These are phyloP conservation scores for Strigamia transsilvanica DNA, from an alignment of 2,888 invertebrate genomes.

Conservation along the genomic window DNA sequence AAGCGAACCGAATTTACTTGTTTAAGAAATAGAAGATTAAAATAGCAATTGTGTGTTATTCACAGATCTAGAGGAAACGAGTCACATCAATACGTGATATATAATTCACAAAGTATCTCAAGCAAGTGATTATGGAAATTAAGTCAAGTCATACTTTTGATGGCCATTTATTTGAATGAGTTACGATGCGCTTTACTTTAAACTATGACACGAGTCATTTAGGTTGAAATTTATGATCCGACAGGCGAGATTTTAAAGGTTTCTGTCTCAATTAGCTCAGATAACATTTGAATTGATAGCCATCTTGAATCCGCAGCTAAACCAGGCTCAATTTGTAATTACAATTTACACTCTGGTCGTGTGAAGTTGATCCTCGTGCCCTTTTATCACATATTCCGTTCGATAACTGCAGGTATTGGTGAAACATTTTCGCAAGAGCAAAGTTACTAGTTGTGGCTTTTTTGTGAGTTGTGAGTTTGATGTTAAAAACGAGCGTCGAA, in stretches of 20 bases:
- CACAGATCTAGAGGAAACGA: too few relatives aligned
- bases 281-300: slow-evolving; percentile 27
- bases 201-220: slow-evolving; percentile 14
- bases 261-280: slow-evolving; percentile 23
- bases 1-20: too few relatives aligned
- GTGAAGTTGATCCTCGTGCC: background rate
- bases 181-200: slow-evolving; percentile 13
- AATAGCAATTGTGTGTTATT: too few relatives aligned
- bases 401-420: background rate
- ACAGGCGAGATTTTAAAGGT: slow-evolving; percentile 35
- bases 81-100: background rate
- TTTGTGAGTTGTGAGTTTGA: background rate
- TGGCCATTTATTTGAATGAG: slow-evolving; percentile 22
- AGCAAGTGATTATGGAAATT: slow-evolving; percentile 7
- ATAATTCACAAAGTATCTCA: background rate
- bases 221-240: background rate
- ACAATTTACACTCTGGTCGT: slow-evolving; percentile 22
- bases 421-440: background rate
- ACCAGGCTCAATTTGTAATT: slow-evolving; percentile 29
- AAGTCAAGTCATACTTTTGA: slow-evolving; percentile 12
- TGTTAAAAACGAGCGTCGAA: background rate
- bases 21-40: too few relatives aligned
- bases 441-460: background rate
- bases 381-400: slow-evolving; percentile 8
- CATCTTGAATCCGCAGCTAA: slow-evolving; percentile 6